Evolutionary conservation across 1,140 invertebrate genomes (phyloP).

Genomic region (Philotrypesis tridentata): DNA sequence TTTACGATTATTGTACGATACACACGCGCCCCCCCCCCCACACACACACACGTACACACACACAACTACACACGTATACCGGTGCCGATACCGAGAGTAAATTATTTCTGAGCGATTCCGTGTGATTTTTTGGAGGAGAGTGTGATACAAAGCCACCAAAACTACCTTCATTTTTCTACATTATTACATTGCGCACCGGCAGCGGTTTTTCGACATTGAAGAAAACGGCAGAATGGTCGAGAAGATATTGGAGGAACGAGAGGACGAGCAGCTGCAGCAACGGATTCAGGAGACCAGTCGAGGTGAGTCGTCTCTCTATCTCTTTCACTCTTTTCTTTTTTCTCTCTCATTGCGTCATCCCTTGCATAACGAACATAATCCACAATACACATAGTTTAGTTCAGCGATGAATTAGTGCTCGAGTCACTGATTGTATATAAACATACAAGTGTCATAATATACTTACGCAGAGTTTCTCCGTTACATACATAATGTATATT

Average conservation of each 20-base stretch:
- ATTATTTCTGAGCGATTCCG: background rate
- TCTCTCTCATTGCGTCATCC: background rate
- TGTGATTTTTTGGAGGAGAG: constrained; percentile 20
- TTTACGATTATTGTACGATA: constrained; percentile 72
- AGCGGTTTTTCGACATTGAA: background rate
- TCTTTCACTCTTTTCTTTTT: constrained; percentile 9
- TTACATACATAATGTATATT: too few species aligned
- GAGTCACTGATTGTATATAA: too few species aligned
- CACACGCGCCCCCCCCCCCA: too few species aligned
- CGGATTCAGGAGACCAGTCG: constrained; percentile 58
- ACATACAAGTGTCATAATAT: too few species aligned
- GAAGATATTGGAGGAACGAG: constrained; percentile 69
- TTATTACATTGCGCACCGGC: background rate
- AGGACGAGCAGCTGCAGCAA: constrained; percentile 53
- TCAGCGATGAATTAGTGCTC: too few species aligned
- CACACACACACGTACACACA: background rate
- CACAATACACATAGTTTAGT: too few species aligned
- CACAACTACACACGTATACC: background rate
- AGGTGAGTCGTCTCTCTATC: constrained; percentile 62
- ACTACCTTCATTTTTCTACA: background rate
- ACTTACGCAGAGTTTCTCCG: too few species aligned
- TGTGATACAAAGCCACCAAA: background rate
- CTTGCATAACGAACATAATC: too few species aligned
- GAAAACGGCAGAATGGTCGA: constrained; percentile 64
- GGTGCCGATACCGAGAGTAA: background rate